A percentile compares a stretch with the other conserved stretches of the same genome.
phyloP scores from a whole-genome alignment of 2,113 vertebrate species.

The Corydoras sp. region DNA sequence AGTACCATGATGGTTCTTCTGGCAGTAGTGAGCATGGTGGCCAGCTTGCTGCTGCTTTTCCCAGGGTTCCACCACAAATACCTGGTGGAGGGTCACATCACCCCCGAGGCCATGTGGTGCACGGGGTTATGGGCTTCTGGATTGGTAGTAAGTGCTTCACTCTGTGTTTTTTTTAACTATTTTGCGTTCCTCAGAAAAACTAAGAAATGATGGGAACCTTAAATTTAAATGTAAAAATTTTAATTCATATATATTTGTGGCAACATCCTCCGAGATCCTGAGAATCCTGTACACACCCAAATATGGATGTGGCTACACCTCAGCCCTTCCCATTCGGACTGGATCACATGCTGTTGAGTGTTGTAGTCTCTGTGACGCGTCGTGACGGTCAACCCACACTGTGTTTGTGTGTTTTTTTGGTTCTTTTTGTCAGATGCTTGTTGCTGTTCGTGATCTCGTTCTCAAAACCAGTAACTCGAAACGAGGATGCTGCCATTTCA shows the following conservation, averaged over 20 bases:
- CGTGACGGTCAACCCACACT: not conserved
- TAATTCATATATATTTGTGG: too few relatives aligned
- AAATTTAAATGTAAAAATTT: too few relatives aligned
- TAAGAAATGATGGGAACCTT: too few relatives aligned
- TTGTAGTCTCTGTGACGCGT: too few relatives aligned
- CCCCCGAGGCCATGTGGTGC: slow-evolving; percentile 68
- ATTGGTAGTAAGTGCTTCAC: slow-evolving; percentile 65
- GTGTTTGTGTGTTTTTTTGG: slow-evolving; percentile 15
- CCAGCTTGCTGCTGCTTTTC: slow-evolving; percentile 73
- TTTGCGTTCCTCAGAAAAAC: too few relatives aligned
- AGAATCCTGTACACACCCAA: too few relatives aligned
- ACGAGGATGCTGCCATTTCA: slow-evolving; percentile 59
- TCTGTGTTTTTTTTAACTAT: not conserved
- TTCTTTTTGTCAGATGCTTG: slow-evolving; percentile 53
- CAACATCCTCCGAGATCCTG: too few relatives aligned
- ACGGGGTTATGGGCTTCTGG: slow-evolving; percentile 73
- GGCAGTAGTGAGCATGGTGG: slow-evolving; percentile 64
- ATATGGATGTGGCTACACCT: too few relatives aligned
- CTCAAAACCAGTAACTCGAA: slow-evolving; percentile 50
- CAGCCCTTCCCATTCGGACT: too few relatives aligned
- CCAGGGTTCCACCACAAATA: slow-evolving; percentile 62
- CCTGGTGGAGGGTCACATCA: slow-evolving; percentile 65
- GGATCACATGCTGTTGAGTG: too few relatives aligned
- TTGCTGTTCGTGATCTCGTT: slow-evolving; percentile 48
- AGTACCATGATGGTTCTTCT: slow-evolving; percentile 65